Evolutionary conservation across 2,113 vertebrate species (phyloP), one percentile per base, ranked within the genome.

Genomic region (Zonotrichia leucophrys): DNA sequence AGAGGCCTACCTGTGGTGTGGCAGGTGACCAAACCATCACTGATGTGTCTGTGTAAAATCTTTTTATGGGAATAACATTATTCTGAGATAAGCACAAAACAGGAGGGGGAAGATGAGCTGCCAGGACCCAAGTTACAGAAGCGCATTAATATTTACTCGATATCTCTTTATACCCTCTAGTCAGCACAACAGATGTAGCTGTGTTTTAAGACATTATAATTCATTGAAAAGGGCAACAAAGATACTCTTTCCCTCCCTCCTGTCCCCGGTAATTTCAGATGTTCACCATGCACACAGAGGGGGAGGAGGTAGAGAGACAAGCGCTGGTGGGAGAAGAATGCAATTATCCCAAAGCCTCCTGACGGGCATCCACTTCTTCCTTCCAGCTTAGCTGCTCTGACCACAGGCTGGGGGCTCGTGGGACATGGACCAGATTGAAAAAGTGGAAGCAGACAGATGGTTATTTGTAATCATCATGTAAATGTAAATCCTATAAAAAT

Each of bases 401-500:
- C 97, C 95, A 93, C 91, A 94, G 94, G 79, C 77, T 94, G 77
- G 89, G 92, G 89, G 77, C 96, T 98, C 95, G 2, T 85, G 97
- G 96, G 96, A 96, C 88, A 37, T 56, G 85, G 95, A 89, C 93
- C 97, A 98, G 96, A 97, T 97, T 98, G 96, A 96, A 96, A 97
- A 97, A 93, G 90, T 97, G 91, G 91, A 96, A 93, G 87, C 72
- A 97, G 87, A 97, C 97, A 98, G 97, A 98, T 97, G 96, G 97
- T 97, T 98, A 97, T 97, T 98, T 98, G 96, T 97, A 97, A 98
- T 98, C 90, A 92, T 97, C 91, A 83, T 98, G 88, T 97, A 96
- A 97, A 98, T 97, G 96, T 95, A 97, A 98, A 98, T 97, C 70
- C 77, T 96, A 63, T 94, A 94, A 96, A 94, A 95, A 87, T 88